Conservation (phyloP, 2,888 invertebrate species). For the Perithous albicinctus region DNA sequence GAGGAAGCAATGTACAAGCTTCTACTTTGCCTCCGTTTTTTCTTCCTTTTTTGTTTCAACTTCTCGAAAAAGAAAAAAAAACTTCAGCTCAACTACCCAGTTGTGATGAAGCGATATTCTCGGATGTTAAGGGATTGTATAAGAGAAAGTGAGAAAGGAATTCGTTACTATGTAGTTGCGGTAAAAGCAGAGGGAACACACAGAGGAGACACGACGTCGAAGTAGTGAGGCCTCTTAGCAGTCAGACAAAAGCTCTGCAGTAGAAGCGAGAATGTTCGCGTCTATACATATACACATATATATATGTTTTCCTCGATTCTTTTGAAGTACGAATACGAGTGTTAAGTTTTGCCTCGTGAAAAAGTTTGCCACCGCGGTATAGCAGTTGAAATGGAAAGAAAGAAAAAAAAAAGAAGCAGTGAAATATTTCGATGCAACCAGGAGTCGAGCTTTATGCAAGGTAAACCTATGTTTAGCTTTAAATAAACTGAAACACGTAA, state of each 20-base stretch:
- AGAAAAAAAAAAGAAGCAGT: too few relatives aligned
- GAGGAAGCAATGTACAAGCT: too few relatives aligned
- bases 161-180: slow-evolving; percentile 28
- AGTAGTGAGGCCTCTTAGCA: slow-evolving; percentile 53
- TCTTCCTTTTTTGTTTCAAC: too few relatives aligned
- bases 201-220: slow-evolving; percentile 37
- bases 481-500: slow-evolving; percentile 7
- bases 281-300: neutral
- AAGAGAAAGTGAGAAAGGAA: slow-evolving; percentile 27
- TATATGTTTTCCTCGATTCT: slow-evolving; percentile 53
- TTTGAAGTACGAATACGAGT: slow-evolving; percentile 52
- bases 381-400: slow-evolving; percentile 6
- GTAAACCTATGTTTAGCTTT: neutral
- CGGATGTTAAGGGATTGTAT: slow-evolving; percentile 26
- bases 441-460: slow-evolving; percentile 12
- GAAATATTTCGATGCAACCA: slow-evolving; percentile 3
- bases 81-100: neutral
- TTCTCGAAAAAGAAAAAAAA: too few relatives aligned
- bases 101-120: slow-evolving; percentile 24
- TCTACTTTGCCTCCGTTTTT: too few relatives aligned
- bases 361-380: slow-evolving; percentile 36
- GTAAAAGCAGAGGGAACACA: slow-evolving; percentile 13
- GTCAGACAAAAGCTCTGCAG: slow-evolving; percentile 57
- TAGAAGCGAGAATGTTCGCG: slow-evolving; percentile 30
- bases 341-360: slow-evolving; percentile 22